Evolutionary conservation across 1,140 invertebrate genomes (phyloP), one percentile per base, ranked within the genome.

Genomic region (Phocides pigmalion): DNA sequence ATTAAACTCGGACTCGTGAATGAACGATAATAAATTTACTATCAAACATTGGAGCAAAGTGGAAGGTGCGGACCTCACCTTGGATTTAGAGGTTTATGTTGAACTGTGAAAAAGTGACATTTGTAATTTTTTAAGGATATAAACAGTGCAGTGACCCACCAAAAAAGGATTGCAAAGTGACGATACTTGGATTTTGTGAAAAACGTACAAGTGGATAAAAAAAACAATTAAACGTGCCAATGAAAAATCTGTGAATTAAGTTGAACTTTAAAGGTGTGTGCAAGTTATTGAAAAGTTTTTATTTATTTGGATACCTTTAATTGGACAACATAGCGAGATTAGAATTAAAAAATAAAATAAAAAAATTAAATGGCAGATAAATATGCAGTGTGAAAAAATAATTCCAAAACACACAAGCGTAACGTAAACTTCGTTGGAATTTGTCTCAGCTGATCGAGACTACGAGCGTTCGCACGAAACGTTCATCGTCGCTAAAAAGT

Each of bases 101-200:
- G 68, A 79, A 72, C 72, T 83, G 87, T 89, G 86, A 76, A 61
- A 61, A 61, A 84, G 85, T 85, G 86, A 85, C 80, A 76, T 74
- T 82, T 82, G 73, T 66, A 70, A 76, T 84, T 81, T 88, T 87
- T 72, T 54, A 72, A 51, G 67, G 53, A 74, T 66, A 74, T 67
- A 77, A 84, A 82, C 71, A 84, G 87, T 91, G 89, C 77, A 91
- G 87, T 91, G 84, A 68, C 79, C 69, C 65, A 70, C 65, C 64
- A 59, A 72, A 68, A 76, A 82, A 83, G 84, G 83, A 90, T 90
- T 90, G 79, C 79, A 71, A 70, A 81, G 79, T 86, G 76, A 73
- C 72, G 73, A 78, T 78, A 72, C 69, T 79, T 83, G 82, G 82
- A 85, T 85, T 84, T 84, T 70, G 49, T 78, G 62, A 68, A 72